Percentiles rank a stretch among this genome's conserved stretches.
Evolutionary conservation across 2,113 vertebrate genomes (phyloP).

Genomic region (Phaethon lepturus): DNA sequence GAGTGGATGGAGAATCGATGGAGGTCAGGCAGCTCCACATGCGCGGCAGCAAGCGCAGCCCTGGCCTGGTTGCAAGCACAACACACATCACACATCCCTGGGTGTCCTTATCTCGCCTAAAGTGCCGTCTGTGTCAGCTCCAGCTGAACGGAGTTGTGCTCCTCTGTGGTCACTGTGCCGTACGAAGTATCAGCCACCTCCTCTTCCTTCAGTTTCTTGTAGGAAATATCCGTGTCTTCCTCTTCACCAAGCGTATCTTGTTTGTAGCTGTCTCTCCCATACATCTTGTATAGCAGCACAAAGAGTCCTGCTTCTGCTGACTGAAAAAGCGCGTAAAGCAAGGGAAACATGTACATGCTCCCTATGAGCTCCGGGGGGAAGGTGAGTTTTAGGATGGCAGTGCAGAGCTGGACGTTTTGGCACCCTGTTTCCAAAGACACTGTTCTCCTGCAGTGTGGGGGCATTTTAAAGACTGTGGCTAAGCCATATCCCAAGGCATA

Average conservation of each 20-base stretch:
- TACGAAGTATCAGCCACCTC: slow-evolving; percentile 87
- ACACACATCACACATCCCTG: not conserved
- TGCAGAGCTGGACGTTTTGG: slow-evolving; percentile 98
- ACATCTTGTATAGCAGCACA: slow-evolving; percentile 89
- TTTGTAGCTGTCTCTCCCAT: slow-evolving; percentile 86
- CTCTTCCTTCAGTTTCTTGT: slow-evolving; percentile 92
- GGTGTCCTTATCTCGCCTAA: not conserved
- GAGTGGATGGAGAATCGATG: not conserved
- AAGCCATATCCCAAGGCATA: slow-evolving; percentile 91
- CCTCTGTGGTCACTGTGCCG: slow-evolving; percentile 84
- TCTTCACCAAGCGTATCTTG: slow-evolving; percentile 78
- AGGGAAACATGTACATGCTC: slow-evolving; percentile 96
- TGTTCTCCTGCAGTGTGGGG: slow-evolving; percentile 87
- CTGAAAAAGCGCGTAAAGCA: slow-evolving; percentile 96
- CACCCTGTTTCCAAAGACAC: slow-evolving; percentile 96
- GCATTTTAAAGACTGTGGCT: slow-evolving; percentile 86
- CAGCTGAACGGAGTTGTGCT: slow-evolving; percentile 76
- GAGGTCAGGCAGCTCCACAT: rapidly evolving
- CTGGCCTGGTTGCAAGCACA: not conserved
- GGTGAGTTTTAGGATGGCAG: slow-evolving; percentile 94
- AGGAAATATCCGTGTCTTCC: slow-evolving; percentile 88
- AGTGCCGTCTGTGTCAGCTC: slow-evolving; percentile 76
- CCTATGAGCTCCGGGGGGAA: slow-evolving; percentile 92
- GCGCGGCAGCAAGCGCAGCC: not conserved
- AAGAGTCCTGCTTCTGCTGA: slow-evolving; percentile 92